A percentile compares a stretch with the other conserved stretches of the same genome.
These are phyloP conservation scores for Odiellus spinosus DNA, from an alignment of 2,888 invertebrate species.

Conservation along the genomic window DNA sequence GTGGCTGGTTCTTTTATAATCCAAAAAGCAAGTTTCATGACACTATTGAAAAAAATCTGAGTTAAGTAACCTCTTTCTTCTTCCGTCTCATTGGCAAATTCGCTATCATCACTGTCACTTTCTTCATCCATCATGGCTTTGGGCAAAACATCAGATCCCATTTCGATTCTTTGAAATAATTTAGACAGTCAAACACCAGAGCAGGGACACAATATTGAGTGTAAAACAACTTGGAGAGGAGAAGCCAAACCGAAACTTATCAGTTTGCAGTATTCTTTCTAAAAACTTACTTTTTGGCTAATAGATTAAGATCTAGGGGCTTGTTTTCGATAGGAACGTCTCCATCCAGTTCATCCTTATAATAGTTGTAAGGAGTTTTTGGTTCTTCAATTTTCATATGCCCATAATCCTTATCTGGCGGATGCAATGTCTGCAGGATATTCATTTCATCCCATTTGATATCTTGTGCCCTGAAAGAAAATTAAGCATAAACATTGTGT, in stretches of 20 bases:
- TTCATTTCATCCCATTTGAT: slow-evolving; percentile 97
- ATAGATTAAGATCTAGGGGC: slow-evolving; percentile 45
- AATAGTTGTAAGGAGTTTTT: slow-evolving; percentile 63
- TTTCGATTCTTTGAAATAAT: slow-evolving; percentile 9
- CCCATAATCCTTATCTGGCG: slow-evolving; percentile 95
- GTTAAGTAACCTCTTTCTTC: slow-evolving; percentile 27
- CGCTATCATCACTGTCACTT: slow-evolving; percentile 37
- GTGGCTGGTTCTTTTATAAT: too few relatives aligned
- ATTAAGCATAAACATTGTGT: too few relatives aligned
- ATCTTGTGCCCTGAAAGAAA: slow-evolving; percentile 21
- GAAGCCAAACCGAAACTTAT: too few relatives aligned
- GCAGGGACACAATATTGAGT: too few relatives aligned
- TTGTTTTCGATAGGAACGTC: slow-evolving; percentile 32
- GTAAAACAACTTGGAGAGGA: too few relatives aligned
- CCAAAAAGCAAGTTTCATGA: too few relatives aligned
- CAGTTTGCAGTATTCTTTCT: too few relatives aligned
- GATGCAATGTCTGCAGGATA: slow-evolving; percentile 93
- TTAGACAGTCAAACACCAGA: not conserved
- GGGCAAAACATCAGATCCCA: slow-evolving; percentile 2
- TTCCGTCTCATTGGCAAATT: slow-evolving; percentile 43
- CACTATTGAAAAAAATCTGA: too few relatives aligned
- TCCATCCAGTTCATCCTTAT: slow-evolving; percentile 31
- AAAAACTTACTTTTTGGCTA: slow-evolving; percentile 55
- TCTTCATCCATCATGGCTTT: slow-evolving; percentile 30
- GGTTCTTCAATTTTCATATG: slow-evolving; percentile 98